These are phyloP conservation scores for Aphidoletes aphidimyza DNA, from an alignment of 2,888 invertebrate genomes.

Conservation along the genomic window DNA sequence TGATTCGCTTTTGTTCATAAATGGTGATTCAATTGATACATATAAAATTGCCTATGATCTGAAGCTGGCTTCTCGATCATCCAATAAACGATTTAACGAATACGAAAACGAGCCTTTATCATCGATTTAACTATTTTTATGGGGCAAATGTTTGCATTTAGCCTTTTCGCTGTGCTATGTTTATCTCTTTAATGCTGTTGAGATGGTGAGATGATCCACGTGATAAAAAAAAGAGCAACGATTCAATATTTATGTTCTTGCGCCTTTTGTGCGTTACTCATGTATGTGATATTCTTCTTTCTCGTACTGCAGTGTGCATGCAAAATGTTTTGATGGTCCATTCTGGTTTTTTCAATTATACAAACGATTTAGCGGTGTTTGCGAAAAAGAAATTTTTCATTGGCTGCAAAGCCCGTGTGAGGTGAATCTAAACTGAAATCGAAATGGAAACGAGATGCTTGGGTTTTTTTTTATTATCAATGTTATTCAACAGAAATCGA, in stretches of 20 bases:
- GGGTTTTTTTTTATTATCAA: not conserved
- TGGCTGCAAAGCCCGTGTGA: not conserved
- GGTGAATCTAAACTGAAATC: constrained; percentile 7
- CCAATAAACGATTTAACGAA: not conserved
- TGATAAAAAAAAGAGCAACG: not conserved
- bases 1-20: not conserved
- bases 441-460: constrained; percentile 10
- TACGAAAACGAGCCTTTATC: not conserved
- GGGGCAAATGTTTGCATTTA: not conserved
- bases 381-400: not conserved
- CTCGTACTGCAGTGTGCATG: constrained; percentile 5
- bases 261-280: constrained; percentile 1
- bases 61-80: not conserved
- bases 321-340: constrained; percentile 24
- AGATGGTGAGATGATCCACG: not conserved
- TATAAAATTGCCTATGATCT: not conserved
- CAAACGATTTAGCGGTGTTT: not conserved
- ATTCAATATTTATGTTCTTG: not conserved
- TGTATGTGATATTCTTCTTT: not conserved
- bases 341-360: constrained; percentile 9
- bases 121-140: constrained; percentile 5
- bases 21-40: not conserved
- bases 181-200: not conserved
- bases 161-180: not conserved
- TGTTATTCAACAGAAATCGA: constrained; percentile 8